Evolutionary conservation across 1,140 invertebrate species (phyloP).

Genomic region (Drosophila bipectinata): DNA sequence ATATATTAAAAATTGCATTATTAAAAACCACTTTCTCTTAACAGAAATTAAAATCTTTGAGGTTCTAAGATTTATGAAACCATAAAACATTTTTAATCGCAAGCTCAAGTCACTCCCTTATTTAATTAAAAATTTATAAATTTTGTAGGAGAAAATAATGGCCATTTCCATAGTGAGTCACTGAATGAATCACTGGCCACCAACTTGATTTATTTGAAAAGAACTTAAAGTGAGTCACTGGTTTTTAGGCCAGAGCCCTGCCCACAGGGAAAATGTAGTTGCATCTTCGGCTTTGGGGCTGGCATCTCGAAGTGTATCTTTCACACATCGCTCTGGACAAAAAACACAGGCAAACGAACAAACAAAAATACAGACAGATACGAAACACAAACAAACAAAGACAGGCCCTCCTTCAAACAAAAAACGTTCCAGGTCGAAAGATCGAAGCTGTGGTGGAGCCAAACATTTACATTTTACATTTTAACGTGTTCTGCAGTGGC

Average conservation of each 20-base stretch:
- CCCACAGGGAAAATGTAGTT: slow-evolving; percentile 4
- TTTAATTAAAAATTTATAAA: background rate
- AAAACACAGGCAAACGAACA: slow-evolving; percentile 19
- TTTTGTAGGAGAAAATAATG: background rate
- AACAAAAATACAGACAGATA: slow-evolving; percentile 26
- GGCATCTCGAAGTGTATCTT: slow-evolving; percentile 49
- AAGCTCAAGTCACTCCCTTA: background rate
- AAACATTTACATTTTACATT: slow-evolving; percentile 65
- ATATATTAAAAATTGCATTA: too few species aligned
- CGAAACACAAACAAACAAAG: background rate
- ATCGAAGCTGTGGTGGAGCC: slow-evolving; percentile 26
- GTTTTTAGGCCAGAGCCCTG: slow-evolving; percentile 24
- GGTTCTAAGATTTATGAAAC: background rate
- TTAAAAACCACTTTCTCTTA: background rate
- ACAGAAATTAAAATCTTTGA: background rate
- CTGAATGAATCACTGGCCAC: slow-evolving; percentile 22
- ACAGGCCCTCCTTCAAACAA: background rate
- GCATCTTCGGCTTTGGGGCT: slow-evolving; percentile 10
- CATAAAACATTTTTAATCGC: background rate
- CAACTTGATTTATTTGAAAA: slow-evolving; percentile 16
- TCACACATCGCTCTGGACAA: slow-evolving; percentile 40
- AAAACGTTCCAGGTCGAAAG: slow-evolving; percentile 13
- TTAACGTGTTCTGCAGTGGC: slow-evolving; percentile 28
- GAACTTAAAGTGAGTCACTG: slow-evolving; percentile 19
- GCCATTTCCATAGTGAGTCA: background rate